Base-by-base conservation (phyloP, 2,797 vertebrate genomes). In the Gymnodraco acuticeps region DNA sequence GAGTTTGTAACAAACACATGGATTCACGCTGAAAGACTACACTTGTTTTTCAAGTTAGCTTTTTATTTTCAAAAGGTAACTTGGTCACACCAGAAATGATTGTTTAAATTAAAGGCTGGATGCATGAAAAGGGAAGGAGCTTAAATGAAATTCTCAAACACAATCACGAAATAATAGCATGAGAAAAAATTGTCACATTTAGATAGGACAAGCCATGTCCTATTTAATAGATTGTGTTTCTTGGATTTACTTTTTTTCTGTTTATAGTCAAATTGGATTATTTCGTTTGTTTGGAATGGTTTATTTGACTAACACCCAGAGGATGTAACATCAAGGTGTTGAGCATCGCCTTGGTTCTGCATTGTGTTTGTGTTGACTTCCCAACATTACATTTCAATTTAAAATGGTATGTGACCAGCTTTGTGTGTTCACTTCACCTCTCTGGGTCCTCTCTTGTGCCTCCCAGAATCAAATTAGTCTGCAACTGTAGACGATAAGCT, bases 391-490 rank as follows among this genome's bases (percentile, higher is more conserved):
- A 41, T 33, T 31, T 27, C 19, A n/a, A 55, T 6, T 6, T 19
- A 68, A 17, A 54, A 11, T 16, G 60, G 2, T 27, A 31, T 42
- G 31, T 27, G 55, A 48, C 13, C 20, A 31, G 13, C n/a, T 45
- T 12, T 41, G 13, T 53, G n/a, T 46, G 15, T 54, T 59, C 15
- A 4, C 33, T 15, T 19, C 65, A 41, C 33, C 63, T 64, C 43
- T 45, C 31, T 10, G 5, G 20, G 68, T 15, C 19, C 52, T 46
- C 9, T 64, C 15, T 14, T 43, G 12, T 65, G 27, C 41, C 41
- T 48, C 19, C 66, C 50, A 46, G n/a, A 66, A 52, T 73, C 42
- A 73, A 54, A 81, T 75, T 48, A 62, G 53, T 38, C 38, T 77
- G 65, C 23, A 70, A 60, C 45, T 43, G 10, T 23, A 64, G 62